Conservation (phyloP, 92 coral and sea anemone species). For the Galaxea fascicularis region DNA sequence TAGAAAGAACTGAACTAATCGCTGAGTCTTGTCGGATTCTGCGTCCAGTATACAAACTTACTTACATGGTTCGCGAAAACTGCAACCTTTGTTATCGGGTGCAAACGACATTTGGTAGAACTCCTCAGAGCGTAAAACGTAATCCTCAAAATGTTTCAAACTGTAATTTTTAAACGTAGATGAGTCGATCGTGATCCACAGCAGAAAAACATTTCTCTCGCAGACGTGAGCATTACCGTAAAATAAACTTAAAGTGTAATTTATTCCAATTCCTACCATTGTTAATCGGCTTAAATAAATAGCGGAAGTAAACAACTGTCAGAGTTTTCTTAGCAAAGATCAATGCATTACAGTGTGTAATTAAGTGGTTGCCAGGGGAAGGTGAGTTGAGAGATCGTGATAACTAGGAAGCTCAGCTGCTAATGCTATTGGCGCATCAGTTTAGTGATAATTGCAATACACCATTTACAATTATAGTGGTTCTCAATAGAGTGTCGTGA, state of each 20-base stretch:
- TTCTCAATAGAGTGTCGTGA: no score
- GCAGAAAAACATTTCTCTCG: not conserved
- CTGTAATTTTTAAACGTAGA: not conserved
- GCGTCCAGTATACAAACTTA: not conserved
- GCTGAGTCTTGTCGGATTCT: not conserved
- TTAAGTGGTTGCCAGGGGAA: not conserved
- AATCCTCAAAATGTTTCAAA: not conserved
- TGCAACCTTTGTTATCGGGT: not conserved
- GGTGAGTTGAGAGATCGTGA: not conserved
- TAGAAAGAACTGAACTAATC: no score
- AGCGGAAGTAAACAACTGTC: conserved; percentile 28
- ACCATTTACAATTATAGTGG: no score
- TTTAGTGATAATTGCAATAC: no score
- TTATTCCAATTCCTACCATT: conserved; percentile 52
- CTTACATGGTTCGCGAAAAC: not conserved
- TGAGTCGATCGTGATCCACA: not conserved
- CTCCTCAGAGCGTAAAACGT: no score
- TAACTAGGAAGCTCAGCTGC: not conserved
- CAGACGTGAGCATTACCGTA: not conserved
- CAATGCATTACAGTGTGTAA: not conserved
- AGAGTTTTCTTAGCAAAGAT: not conserved
- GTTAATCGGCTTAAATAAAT: conserved; percentile 21
- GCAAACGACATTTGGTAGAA: conserved; percentile 1
- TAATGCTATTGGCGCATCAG: no score
- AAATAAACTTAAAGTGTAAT: conserved; percentile 28